Base-by-base conservation (phyloP, 2,888 invertebrate genomes). In the Siphlonurus alternatus region DNA sequence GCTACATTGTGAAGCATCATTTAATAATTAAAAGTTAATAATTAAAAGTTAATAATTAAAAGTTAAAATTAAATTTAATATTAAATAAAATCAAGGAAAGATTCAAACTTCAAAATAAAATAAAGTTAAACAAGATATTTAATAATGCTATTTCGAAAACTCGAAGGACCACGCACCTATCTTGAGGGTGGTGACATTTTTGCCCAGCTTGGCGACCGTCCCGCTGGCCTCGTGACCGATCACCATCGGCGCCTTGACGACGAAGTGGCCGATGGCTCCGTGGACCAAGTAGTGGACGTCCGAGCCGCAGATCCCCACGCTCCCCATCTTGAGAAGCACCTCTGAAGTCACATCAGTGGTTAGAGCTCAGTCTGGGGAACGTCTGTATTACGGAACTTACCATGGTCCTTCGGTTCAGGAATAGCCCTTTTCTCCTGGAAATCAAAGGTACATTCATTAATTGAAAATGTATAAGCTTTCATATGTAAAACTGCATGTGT, bases 211-310 rank as follows among this genome's bases (percentile, higher is more conserved):
- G 0, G 80, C 81, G 0, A 93, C 88, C 22, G 86, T 81, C 18
- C 91, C 92, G 0, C 89, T 82, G 0, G 95, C 87, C 76, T 98
- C 98, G 73, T 98, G 97, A 0, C 97, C 97, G 73, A 97, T 87
- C 25, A 96, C 81, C 94, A 97, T 94, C 7, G 97, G 97, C 61
- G 84, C 81, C 66, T 83, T 82, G 0, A 97, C 82, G 25, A 94
- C 78, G 74, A 95, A 96, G 73, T 88, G 84, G 0, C 93, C 96
- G 73, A 95, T 95, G 20, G 82, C 75, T 10, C 96, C 97, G 67
- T 85, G 78, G 51, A 84, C 85, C 78, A 92, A 83, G 77, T 96
- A 97, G 76, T 95, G 95, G 2, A 98, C 92, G 76, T 98, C 97
- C 22, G 80, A 80, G 0, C 97, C 97, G 74, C 97, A 98, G 71